A percentile compares a stretch with the other conserved stretches of the same genome.
Conservation (phyloP, 2,888 invertebrate species). For the Cataglyphis rosenhaueri region DNA sequence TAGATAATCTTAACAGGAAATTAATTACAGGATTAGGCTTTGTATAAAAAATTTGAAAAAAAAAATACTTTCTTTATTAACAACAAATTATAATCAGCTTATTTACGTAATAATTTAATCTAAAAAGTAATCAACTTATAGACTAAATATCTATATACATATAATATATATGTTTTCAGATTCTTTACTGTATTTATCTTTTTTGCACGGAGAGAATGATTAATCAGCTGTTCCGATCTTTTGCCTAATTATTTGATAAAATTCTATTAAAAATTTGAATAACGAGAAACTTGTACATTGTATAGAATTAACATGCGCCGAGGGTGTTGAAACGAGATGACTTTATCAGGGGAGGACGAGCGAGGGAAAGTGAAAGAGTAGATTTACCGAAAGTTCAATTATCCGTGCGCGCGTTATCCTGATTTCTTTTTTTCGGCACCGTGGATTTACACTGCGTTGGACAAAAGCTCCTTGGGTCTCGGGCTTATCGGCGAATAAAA, state of each 20-base stretch:
- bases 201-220: slow-evolving; percentile 6
- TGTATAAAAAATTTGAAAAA: too few relatives aligned
- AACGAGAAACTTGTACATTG: slow-evolving; percentile 16
- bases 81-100: background rate
- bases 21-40: background rate
- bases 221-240: slow-evolving; percentile 16
- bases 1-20: background rate
- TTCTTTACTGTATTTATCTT: background rate
- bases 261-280: slow-evolving; percentile 48
- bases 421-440: slow-evolving; percentile 34
- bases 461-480: slow-evolving; percentile 43
- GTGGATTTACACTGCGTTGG: slow-evolving; percentile 48
- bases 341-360: slow-evolving; percentile 23
- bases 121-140: background rate
- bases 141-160: background rate
- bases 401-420: slow-evolving; percentile 50
- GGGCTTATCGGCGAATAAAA: slow-evolving; percentile 48
- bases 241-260: slow-evolving; percentile 10
- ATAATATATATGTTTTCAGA: background rate
- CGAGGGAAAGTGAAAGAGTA: slow-evolving; percentile 47
- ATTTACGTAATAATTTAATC: background rate
- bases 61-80: background rate
- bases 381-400: slow-evolving; percentile 55
- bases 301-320: slow-evolving; percentile 18
- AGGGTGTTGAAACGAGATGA: slow-evolving; percentile 24